A percentile compares a stretch with the other conserved stretches of the same genome.
Conservation (phyloP, 2,113 vertebrate species). For the Morone chrysops region DNA sequence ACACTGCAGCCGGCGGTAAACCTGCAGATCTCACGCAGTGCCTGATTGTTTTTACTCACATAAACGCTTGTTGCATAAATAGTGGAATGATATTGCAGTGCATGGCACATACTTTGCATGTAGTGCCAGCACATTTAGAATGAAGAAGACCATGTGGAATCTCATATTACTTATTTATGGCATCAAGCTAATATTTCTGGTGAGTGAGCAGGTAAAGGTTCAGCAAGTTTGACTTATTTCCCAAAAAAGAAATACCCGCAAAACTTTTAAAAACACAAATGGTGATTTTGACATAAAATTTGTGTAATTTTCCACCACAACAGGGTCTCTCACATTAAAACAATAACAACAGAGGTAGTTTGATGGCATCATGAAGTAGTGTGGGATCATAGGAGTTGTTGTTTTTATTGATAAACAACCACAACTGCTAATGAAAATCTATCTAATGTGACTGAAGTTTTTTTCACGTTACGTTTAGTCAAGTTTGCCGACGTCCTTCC, state of each 20-base stretch:
- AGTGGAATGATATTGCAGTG: background rate
- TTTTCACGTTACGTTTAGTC: too few relatives aligned
- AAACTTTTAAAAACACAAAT: background rate
- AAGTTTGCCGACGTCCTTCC: too few relatives aligned
- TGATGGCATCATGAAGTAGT: too few relatives aligned
- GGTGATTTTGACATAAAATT: background rate
- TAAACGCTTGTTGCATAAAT: constrained; percentile 48
- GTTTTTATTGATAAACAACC: too few relatives aligned
- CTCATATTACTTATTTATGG: background rate
- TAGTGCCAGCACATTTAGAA: background rate
- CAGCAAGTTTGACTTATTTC: background rate
- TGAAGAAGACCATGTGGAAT: background rate
- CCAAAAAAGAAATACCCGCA: background rate
- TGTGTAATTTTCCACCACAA: too few relatives aligned
- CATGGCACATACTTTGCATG: background rate
- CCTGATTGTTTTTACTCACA: constrained; percentile 50
- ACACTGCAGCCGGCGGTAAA: constrained; percentile 30
- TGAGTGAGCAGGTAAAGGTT: background rate
- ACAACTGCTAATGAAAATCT: too few relatives aligned
- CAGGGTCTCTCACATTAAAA: too few relatives aligned
- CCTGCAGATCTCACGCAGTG: constrained; percentile 24
- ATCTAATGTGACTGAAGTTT: too few relatives aligned
- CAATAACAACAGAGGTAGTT: too few relatives aligned
- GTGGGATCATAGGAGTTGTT: too few relatives aligned
- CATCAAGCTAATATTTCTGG: background rate